Base-by-base conservation (phyloP, 2,113 vertebrate species). In the Entosphenus tridentatus region DNA sequence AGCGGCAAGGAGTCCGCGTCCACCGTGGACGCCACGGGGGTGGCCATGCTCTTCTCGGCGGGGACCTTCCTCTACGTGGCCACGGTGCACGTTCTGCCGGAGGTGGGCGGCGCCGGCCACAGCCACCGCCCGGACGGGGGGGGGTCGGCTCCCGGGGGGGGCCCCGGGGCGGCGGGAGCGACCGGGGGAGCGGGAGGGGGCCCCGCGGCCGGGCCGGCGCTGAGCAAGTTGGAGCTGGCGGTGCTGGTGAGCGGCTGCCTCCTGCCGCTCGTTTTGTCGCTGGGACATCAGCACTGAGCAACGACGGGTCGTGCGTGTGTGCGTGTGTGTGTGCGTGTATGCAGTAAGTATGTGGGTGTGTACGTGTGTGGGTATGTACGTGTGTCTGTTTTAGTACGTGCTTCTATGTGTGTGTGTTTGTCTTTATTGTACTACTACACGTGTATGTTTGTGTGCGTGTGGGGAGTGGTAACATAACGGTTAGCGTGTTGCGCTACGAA, bases 61-160 rank as follows among this genome's bases (percentile, higher is more conserved):
- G 93, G 93, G 72, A 98, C 93, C 73, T 98, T 98, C 80, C 86
- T 98, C 18, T 98, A 98, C 3, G 93, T 98, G 73, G 93, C 93
- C 75, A 98, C 93, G 8, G 93, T 97, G 55, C 93, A 98, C 1
- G 93, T 98, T 72, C 89, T 98, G 55, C 93, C 93, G 1, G 93
- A 98, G 79, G 93, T 97, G 59, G 82, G 79, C 10, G 85, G 89
- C 69, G 89, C 95, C 79, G 95, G 88, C 78, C 92, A 97, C 78
- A 84, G 75, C 73, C 72, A 81, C 1, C 81, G 86, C 14, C 21
- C 83, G 1, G 12, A 78, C 1, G 86, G 80, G 75, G 78, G 78
- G 2, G 39, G 39, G 39, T 39, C 39, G 39, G 39, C 39, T 39
- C 39, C 39, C 39, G 39, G 39, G 39, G 39, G 39, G 39, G 39